These are phyloP conservation scores for Melieria crassipennis DNA, from an alignment of 2,888 invertebrate genomes.

Conservation along the genomic window DNA sequence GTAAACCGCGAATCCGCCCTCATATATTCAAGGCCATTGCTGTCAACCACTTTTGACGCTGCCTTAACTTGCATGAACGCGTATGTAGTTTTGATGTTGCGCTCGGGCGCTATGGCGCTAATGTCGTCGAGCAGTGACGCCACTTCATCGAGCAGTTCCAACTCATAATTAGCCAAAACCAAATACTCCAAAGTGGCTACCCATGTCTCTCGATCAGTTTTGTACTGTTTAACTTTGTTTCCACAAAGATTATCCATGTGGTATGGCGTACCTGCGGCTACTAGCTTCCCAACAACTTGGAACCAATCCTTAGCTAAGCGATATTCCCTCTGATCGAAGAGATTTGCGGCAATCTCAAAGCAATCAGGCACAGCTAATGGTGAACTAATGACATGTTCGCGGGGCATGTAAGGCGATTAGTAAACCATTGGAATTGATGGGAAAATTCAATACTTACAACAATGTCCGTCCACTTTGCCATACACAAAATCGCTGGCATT, in stretches of 20 bases:
- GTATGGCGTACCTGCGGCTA: neutral
- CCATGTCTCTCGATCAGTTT: neutral
- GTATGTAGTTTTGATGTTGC: slow-evolving; percentile 32
- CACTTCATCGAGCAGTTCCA: slow-evolving; percentile 44
- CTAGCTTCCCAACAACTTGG: slow-evolving; percentile 23
- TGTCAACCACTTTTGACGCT: neutral
- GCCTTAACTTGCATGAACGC: slow-evolving; percentile 25
- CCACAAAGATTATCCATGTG: neutral
- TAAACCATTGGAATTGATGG: too few relatives aligned
- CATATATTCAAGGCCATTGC: neutral
- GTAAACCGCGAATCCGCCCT: slow-evolving; percentile 45
- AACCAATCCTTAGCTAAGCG: slow-evolving; percentile 47
- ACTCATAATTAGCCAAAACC: slow-evolving; percentile 44
- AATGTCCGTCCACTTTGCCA: slow-evolving; percentile 81
- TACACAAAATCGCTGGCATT: slow-evolving; percentile 82
- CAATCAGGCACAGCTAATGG: slow-evolving; percentile 48
- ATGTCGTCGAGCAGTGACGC: slow-evolving; percentile 38
- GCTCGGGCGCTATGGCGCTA: slow-evolving; percentile 33
- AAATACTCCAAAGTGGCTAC: slow-evolving; percentile 50
- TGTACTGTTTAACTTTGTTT: neutral
- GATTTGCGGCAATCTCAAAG: slow-evolving; percentile 50
- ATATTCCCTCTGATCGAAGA: slow-evolving; percentile 44
- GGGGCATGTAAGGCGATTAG: too few relatives aligned
- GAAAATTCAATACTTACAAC: slow-evolving; percentile 64
- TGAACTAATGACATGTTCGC: slow-evolving; percentile 2